Evolutionary conservation across 2,888 invertebrate species (phyloP).

Genomic region (Coleophora deauratella): DNA sequence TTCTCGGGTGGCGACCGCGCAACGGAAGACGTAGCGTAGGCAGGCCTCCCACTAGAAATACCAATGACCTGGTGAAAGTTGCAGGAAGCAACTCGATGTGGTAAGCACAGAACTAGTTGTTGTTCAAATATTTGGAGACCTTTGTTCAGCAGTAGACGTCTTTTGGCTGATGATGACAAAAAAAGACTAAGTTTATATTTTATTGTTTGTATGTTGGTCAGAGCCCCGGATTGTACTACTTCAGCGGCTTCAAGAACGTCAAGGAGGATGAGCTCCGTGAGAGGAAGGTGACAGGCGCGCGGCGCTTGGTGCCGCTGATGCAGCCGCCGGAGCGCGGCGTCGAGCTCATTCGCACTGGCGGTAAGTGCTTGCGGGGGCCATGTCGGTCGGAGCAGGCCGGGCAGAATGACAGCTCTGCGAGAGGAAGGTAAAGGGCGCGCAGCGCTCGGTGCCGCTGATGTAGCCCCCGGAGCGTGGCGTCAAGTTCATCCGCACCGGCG

Average conservation of each 20-base stretch:
- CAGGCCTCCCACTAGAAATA: too few species aligned
- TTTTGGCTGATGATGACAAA: too few species aligned
- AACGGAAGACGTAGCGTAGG: too few species aligned
- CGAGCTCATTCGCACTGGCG: slow-evolving; percentile 42
- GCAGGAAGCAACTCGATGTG: too few species aligned
- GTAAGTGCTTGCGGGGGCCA: too few species aligned
- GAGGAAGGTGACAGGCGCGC: slow-evolving; percentile 41
- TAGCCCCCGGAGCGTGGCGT: slow-evolving; percentile 25
- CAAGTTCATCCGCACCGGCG: too few species aligned
- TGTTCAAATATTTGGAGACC: too few species aligned
- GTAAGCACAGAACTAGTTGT: too few species aligned
- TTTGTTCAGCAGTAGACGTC: too few species aligned
- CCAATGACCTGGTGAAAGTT: too few species aligned
- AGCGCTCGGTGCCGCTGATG: slow-evolving; percentile 32
- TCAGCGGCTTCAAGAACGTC: slow-evolving; percentile 43
- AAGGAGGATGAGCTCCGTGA: slow-evolving; percentile 54
- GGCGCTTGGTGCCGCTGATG: slow-evolving; percentile 32
- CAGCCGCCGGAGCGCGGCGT: slow-evolving; percentile 38
- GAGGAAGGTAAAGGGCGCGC: slow-evolving; percentile 41
- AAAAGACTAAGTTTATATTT: too few species aligned
- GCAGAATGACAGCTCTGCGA: slow-evolving; percentile 52
- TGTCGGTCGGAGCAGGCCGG: slow-evolving; percentile 37
- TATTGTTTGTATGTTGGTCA: slow-evolving; percentile 15
- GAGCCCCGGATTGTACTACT: slow-evolving; percentile 58
- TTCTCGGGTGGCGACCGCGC: too few species aligned